Conservation (phyloP, 2,797 vertebrate species). For the Syngnathus rostellatus region DNA sequence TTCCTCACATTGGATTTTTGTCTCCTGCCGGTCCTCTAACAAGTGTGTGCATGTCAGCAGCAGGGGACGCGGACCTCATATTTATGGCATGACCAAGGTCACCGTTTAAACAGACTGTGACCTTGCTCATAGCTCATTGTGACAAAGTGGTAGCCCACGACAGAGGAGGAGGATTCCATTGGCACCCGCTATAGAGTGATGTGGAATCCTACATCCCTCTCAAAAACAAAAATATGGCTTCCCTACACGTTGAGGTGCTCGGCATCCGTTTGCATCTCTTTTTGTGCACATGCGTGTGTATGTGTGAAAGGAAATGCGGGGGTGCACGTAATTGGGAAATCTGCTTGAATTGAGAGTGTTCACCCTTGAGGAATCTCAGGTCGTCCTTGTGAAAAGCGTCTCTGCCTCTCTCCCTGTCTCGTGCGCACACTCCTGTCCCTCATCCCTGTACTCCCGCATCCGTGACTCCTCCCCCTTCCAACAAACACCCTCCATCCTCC, state of each 20-base stretch:
- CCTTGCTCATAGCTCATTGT: background rate
- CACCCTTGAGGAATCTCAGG: slow-evolving; percentile 67
- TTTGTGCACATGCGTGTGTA: slow-evolving; percentile 5
- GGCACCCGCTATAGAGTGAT: background rate
- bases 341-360: slow-evolving; percentile 48
- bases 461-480: slow-evolving; percentile 48
- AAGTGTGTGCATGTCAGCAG: background rate
- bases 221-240: background rate
- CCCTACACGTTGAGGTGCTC: background rate
- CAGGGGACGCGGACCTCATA: slow-evolving; percentile 15
- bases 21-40: background rate
- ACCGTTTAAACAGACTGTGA: slow-evolving; percentile 13
- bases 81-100: slow-evolving; percentile 43
- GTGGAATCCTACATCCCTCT: background rate
- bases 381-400: slow-evolving; percentile 61
- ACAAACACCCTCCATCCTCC: slow-evolving; percentile 18
- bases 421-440: slow-evolving; percentile 8
- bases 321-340: slow-evolving; percentile 34
- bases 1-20: no score
- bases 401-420: slow-evolving; percentile 24
- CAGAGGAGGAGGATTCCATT: background rate
- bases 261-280: background rate
- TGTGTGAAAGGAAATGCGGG: slow-evolving; percentile 2
- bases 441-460: slow-evolving; percentile 28
- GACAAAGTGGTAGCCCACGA: background rate